Percentiles rank a stretch among this genome's conserved stretches.
These are phyloP conservation scores for Allygus modestus DNA, from an alignment of 2,888 invertebrate species.

Conservation along the genomic window DNA sequence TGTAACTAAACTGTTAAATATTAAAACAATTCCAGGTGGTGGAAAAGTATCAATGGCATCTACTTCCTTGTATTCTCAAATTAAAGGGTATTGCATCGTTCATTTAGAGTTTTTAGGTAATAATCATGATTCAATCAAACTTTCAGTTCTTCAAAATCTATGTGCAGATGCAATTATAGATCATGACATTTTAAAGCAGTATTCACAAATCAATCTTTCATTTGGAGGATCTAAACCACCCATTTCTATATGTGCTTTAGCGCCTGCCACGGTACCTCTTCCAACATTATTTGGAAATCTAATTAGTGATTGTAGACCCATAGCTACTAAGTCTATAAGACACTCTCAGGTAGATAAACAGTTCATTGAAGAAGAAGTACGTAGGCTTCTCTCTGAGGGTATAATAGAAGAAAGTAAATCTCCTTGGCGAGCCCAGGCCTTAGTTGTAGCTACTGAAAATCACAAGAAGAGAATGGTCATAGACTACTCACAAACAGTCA, in stretches of 20 bases:
- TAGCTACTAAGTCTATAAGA: background rate
- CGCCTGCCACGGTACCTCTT: no score
- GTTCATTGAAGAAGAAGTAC: background rate
- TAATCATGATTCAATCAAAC: background rate
- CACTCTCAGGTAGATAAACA: background rate
- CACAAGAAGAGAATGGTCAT: constrained; percentile 43
- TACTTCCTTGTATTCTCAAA: background rate
- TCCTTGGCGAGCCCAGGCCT: constrained; percentile 54
- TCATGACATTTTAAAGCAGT: background rate
- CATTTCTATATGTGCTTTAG: no score
- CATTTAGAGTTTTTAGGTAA: background rate
- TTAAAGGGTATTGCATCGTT: background rate
- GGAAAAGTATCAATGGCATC: background rate
- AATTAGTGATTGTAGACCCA: background rate
- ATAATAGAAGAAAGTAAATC: constrained; percentile 51
- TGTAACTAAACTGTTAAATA: no score
- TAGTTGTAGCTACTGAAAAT: constrained; percentile 39
- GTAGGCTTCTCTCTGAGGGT: background rate
- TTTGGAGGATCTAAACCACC: background rate
- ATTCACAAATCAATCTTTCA: background rate
- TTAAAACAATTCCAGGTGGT: background rate
- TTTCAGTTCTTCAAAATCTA: no score
- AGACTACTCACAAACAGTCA: constrained; percentile 10
- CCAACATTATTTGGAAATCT: constrained; percentile 4
- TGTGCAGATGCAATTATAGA: no score